phyloP scores from a whole-genome alignment of 1,140 invertebrate species.

The Zaprionus kolodkinae region DNA sequence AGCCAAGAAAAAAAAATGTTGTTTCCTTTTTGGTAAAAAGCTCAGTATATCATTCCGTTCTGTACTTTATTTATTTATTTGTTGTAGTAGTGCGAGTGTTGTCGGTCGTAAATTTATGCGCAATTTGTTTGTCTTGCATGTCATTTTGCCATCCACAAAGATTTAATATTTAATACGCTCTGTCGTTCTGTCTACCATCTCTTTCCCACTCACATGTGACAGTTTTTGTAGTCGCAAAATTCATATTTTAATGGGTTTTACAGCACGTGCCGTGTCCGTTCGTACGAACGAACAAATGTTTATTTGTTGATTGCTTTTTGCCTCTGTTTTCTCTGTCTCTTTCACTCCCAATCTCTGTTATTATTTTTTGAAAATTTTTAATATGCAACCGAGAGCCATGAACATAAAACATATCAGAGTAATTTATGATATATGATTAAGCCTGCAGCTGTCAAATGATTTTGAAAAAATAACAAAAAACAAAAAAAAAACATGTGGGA shows the following conservation, averaged over 20 bases:
- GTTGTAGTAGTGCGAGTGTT: slow-evolving; percentile 41
- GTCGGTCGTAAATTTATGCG: slow-evolving; percentile 69
- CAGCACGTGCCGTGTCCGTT: slow-evolving; percentile 69
- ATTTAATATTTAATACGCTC: slow-evolving; percentile 66
- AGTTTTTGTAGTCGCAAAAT: slow-evolving; percentile 50
- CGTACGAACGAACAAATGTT: slow-evolving; percentile 44
- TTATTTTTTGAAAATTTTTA: slow-evolving; percentile 30
- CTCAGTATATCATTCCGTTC: slow-evolving; percentile 23
- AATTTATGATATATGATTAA: slow-evolving; percentile 58
- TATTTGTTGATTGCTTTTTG: slow-evolving; percentile 57
- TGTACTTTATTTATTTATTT: slow-evolving; percentile 43
- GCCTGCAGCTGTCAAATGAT: slow-evolving; percentile 42
- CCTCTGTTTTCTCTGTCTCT: slow-evolving; percentile 32
- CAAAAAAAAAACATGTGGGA: not conserved
- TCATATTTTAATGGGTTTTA: slow-evolving; percentile 74
- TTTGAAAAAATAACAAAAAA: not conserved
- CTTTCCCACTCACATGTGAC: not conserved
- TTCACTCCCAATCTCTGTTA: slow-evolving; percentile 22
- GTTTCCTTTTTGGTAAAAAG: not conserved
- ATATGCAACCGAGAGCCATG: slow-evolving; percentile 19
- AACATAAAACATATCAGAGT: slow-evolving; percentile 35
- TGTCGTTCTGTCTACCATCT: slow-evolving; percentile 16
- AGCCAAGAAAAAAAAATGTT: not conserved
- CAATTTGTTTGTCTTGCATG: slow-evolving; percentile 78
- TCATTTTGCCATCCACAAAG: slow-evolving; percentile 75